Evolutionary conservation across 2,113 vertebrate genomes (phyloP), one percentile per base, ranked within the genome.

Genomic region (Rhabdornis inornatus): DNA sequence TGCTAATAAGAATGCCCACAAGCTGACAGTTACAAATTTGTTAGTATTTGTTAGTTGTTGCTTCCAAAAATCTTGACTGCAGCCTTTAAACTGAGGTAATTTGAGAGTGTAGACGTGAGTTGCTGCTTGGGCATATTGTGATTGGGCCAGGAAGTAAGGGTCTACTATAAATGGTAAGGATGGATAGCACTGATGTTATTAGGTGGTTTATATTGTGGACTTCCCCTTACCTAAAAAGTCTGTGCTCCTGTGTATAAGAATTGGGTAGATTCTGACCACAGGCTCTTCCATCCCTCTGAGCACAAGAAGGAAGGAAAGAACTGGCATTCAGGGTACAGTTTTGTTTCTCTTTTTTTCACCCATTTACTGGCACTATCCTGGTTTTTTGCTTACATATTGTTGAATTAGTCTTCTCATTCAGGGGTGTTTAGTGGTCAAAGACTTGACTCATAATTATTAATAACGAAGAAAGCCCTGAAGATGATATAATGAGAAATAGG

Each of bases 381-480:
- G 13, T 53, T 84, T 71, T 84, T 71, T 82, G 15, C n/a, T 83
- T 68, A 16, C 6, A 3, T 84, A 10, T 39, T 80, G 49, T 80
- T 85, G 60, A 91, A 77, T 87, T 92, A 71, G 23, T 47, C 24
- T 64, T 91, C 90, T 77, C 60, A 27, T 93, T 92, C 27, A 39
- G 59, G 78, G 60, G 10, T 91, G 28, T 91, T 95, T 16, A 49
- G 24, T 94, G 76, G 92, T 89, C 77, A 72, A 85, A 92, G 66
- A 30, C 64, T 81, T 63, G 40, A 44, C 81, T 91, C 59, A 37
- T 92, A 92, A 74, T 87, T 77, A 79, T 80, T 86, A 76, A 52
- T 89, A 89, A 91, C 72, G 91, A 94, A 91, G 82, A 90, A 96
- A 91, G 14, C 65, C 84, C 42, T 37, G 37, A 80, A 90, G 82